phyloP scores from a whole-genome alignment of 2,888 invertebrate species.

The Drosophila hamatofila region DNA sequence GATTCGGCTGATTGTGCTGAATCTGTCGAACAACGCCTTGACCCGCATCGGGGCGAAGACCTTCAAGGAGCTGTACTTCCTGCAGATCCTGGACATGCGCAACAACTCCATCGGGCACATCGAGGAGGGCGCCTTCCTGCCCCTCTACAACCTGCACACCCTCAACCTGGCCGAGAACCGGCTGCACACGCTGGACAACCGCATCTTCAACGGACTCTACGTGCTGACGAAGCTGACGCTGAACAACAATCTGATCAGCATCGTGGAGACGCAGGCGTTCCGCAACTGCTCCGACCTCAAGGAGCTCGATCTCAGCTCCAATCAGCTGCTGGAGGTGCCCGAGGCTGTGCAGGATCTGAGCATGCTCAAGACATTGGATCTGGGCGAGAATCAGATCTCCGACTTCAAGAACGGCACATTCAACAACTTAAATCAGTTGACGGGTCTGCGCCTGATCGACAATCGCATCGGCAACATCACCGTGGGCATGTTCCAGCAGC shows the following conservation, averaged over 20 bases:
- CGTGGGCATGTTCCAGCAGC: conserved; percentile 94
- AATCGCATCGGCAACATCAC: conserved; percentile 95
- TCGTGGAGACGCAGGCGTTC: conserved; percentile 92
- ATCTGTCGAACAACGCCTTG: conserved; percentile 94
- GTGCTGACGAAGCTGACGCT: conserved; percentile 93
- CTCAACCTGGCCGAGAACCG: conserved; percentile 95
- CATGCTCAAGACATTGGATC: conserved; percentile 94
- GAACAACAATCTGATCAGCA: conserved; percentile 93
- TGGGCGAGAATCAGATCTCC: conserved; percentile 96
- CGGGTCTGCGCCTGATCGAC: conserved; percentile 94
- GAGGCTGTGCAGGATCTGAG: conserved; percentile 92
- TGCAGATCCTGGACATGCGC: conserved; percentile 93
- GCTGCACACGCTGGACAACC: conserved; percentile 92
- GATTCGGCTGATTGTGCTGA: conserved; percentile 93
- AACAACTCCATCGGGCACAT: conserved; percentile 96
- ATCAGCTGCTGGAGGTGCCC: conserved; percentile 92
- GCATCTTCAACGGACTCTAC: conserved; percentile 93
- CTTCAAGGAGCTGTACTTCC: conserved; percentile 94
- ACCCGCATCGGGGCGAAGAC: conserved; percentile 93
- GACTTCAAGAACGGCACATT: conserved; percentile 94
- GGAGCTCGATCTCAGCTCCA: conserved; percentile 95
- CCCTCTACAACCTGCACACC: conserved; percentile 95
- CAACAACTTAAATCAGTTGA: conserved; percentile 93
- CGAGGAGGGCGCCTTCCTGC: conserved; percentile 94
- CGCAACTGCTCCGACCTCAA: conserved; percentile 95